Conservation (phyloP, 2,113 vertebrate species). For the Zapornia atra region DNA sequence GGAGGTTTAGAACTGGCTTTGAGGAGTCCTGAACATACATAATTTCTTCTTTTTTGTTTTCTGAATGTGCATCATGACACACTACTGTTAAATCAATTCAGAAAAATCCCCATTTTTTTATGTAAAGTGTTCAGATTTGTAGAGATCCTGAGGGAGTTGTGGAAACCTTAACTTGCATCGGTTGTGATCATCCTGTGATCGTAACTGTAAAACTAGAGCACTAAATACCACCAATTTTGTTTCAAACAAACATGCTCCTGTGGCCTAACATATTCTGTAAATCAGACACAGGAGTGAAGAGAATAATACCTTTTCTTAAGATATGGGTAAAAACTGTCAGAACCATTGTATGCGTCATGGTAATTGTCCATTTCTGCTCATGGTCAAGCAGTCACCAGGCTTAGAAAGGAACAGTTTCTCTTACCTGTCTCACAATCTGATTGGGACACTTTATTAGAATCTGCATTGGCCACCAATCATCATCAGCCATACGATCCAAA, state of each 20-base stretch:
- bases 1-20: neutral
- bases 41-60: neutral
- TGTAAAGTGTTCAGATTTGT: neutral
- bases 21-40: neutral
- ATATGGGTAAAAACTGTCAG: neutral
- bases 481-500: slow-evolving; percentile 98
- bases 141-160: fast-evolving
- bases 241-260: neutral
- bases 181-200: neutral
- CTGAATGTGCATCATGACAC: neutral
- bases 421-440: slow-evolving; percentile 98
- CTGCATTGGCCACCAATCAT: slow-evolving; percentile 99
- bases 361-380: neutral
- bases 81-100: neutral
- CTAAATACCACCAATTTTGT: neutral
- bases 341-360: neutral
- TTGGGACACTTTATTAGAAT: slow-evolving; percentile 99
- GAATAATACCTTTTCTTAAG: neutral
- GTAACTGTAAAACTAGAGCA: neutral
- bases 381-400: neutral
- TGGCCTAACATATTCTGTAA: neutral
- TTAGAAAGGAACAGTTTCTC: slow-evolving; percentile 9
- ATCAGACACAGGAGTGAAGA: neutral
- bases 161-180: neutral
- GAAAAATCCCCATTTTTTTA: neutral